A percentile compares a stretch with the other conserved stretches of the same genome.
Conservation (phyloP, 1,140 invertebrate species). For the Lordiphosa mommai region DNA sequence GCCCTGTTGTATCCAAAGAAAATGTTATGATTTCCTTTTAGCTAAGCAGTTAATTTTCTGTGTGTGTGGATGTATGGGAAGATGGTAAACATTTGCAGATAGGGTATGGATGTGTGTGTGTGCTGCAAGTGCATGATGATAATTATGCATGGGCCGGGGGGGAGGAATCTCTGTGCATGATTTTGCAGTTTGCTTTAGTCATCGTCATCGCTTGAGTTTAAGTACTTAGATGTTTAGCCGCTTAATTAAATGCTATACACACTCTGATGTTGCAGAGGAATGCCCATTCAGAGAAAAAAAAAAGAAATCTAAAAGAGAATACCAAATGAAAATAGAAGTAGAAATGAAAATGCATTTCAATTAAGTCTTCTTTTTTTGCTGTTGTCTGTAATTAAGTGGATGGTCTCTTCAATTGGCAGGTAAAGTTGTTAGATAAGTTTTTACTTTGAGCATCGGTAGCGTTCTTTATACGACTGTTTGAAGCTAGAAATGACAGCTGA, state of each 20-base stretch:
- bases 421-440: not conserved
- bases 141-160: conserved; percentile 16
- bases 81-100: not conserved
- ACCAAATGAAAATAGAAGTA: not conserved
- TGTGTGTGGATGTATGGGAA: not conserved
- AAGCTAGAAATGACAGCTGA: no score
- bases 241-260: conserved; percentile 47
- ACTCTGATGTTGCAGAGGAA: not conserved
- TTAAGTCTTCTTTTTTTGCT: conserved; percentile 18
- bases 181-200: conserved; percentile 24
- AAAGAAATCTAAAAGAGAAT: not conserved
- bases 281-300: not conserved
- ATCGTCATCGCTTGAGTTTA: conserved; percentile 14
- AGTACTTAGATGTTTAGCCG: conserved; percentile 31
- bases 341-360: conserved; percentile 45
- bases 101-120: conserved; percentile 1
- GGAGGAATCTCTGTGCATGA: conserved; percentile 11
- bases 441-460: no score
- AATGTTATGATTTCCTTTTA: conserved; percentile 44
- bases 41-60: conserved; percentile 40
- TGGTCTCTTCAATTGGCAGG: conserved; percentile 11
- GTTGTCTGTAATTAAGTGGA: conserved; percentile 35
- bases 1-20: conserved; percentile 19
- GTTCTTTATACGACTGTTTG: no score
- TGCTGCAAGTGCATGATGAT: conserved; percentile 18